These are phyloP conservation scores for Luidia sarsii DNA, from an alignment of 53 echinoderm and acorn worm species.

Conservation along the genomic window DNA sequence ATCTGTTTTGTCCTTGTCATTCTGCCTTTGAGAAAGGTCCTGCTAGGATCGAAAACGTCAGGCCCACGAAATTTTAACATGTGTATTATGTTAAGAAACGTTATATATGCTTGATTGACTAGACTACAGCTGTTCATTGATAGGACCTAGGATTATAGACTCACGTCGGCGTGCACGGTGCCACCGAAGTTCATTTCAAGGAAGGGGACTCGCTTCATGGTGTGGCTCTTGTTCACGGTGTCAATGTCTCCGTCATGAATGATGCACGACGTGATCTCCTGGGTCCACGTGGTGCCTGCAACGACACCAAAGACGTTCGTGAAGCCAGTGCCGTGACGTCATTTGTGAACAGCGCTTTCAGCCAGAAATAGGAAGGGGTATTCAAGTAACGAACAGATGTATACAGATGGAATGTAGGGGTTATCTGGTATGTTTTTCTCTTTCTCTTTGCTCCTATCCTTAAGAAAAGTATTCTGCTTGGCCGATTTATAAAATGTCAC, in stretches of 20 bases:
- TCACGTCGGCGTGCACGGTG: background rate
- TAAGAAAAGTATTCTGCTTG: too few species aligned
- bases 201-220: slow-evolving; percentile 27
- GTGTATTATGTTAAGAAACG: background rate
- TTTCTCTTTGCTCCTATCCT: too few species aligned
- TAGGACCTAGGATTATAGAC: background rate
- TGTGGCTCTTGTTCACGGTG: background rate
- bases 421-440: too few species aligned
- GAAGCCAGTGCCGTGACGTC: background rate
- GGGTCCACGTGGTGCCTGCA: slow-evolving; percentile 37
- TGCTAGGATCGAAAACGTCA: too few species aligned
- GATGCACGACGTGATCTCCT: slow-evolving; percentile 20
- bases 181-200: slow-evolving; percentile 15
- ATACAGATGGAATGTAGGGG: too few species aligned
- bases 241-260: slow-evolving; percentile 25
- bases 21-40: too few species aligned
- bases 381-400: background rate
- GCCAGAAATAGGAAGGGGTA: background rate
- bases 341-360: background rate
- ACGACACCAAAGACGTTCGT: too few species aligned
- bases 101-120: background rate
- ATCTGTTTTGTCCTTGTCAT: too few species aligned
- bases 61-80: too few species aligned
- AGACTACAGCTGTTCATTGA: background rate
- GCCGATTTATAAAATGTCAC: too few species aligned